Conservation (phyloP, 2,888 invertebrate genomes). For the Lathronympha strigana region DNA sequence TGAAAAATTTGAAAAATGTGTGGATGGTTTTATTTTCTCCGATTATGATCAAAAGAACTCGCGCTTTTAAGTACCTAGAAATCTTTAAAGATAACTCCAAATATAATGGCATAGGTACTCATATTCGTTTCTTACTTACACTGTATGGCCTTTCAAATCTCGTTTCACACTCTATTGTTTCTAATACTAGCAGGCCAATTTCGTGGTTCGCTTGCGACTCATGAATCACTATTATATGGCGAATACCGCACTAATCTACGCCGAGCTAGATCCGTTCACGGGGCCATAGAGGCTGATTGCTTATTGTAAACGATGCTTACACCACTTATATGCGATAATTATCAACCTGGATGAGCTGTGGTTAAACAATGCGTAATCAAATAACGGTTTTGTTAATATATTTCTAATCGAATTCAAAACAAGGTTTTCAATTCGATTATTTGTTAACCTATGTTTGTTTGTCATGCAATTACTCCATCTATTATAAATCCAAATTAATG, state of each 20-base stretch:
- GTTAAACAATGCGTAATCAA: neutral
- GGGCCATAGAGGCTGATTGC: constrained; percentile 3
- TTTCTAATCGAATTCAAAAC: too few relatives aligned
- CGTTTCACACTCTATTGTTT: neutral
- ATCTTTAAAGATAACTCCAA: too few relatives aligned
- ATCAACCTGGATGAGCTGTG: constrained; percentile 1
- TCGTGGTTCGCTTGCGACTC: neutral
- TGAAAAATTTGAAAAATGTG: too few relatives aligned
- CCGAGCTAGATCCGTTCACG: constrained; percentile 6
- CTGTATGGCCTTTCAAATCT: neutral
- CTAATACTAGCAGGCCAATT: neutral
- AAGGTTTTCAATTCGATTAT: too few relatives aligned
- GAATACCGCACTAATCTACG: neutral
- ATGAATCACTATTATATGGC: constrained; percentile 13
- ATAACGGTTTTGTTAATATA: too few relatives aligned
- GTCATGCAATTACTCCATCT: too few relatives aligned
- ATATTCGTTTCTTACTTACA: neutral
- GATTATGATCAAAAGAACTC: too few relatives aligned
- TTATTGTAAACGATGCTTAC: neutral
- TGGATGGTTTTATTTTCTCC: too few relatives aligned
- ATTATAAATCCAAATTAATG: too few relatives aligned
- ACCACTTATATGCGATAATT: neutral
- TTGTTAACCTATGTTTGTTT: too few relatives aligned
- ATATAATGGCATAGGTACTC: too few relatives aligned
- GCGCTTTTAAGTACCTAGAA: too few relatives aligned